These are phyloP conservation scores for Drosophila nigritarsus DNA, from an alignment of 2,888 invertebrate species.

Conservation along the genomic window DNA sequence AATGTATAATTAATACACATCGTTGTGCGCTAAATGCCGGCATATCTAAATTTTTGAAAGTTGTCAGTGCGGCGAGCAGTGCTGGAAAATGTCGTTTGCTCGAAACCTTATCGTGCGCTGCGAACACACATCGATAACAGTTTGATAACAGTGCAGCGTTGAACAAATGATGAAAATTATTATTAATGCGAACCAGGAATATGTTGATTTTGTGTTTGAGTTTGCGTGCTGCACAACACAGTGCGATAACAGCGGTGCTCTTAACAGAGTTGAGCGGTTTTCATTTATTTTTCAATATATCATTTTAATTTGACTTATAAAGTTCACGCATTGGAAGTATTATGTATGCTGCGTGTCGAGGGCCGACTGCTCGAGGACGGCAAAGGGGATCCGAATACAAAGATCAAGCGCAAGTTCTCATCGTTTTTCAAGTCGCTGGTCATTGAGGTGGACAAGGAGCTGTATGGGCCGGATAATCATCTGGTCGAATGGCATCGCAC, in stretches of 20 bases:
- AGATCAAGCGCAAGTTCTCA: conserved; percentile 98
- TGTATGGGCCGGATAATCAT: conserved; percentile 99
- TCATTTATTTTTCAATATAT: neutral
- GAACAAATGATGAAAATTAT: neutral
- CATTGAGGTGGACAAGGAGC: conserved; percentile 99
- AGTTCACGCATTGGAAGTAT: neutral
- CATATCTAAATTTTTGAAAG: conserved; percentile 17
- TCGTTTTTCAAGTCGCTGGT: conserved; percentile 99
- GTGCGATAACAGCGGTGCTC: neutral
- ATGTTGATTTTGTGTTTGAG: neutral
- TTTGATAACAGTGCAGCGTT: neutral
- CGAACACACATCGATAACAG: neutral
- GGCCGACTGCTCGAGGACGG: conserved; percentile 97
- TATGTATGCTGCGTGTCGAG: conserved; percentile 92
- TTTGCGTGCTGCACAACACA: neutral
- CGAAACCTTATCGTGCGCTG: neutral
- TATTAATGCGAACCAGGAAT: neutral
- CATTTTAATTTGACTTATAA: neutral
- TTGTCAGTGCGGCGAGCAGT: conserved; percentile 4
- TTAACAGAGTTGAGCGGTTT: neutral
- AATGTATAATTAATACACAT: conserved; percentile 26
- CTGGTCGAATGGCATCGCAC: conserved; percentile 99
- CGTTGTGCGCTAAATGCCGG: conserved; percentile 41
- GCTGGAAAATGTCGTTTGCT: conserved; percentile 4
- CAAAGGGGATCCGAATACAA: conserved; percentile 93